Evolutionary conservation across 2,888 invertebrate species (phyloP).

Genomic region (Cryptus armator): DNA sequence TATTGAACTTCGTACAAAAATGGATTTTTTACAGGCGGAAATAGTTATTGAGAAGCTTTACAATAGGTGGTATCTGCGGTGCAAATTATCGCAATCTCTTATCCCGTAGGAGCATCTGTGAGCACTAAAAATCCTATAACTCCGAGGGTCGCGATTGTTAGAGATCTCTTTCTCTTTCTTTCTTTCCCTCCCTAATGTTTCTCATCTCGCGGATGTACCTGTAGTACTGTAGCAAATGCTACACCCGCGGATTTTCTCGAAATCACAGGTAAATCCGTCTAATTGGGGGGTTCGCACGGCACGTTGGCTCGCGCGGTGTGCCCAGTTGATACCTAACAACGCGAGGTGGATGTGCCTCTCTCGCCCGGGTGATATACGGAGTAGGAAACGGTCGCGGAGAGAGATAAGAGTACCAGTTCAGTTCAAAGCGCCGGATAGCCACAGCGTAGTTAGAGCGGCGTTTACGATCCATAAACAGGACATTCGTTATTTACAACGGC

Average conservation of each 20-base stretch:
- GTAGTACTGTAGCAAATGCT: constrained; percentile 17
- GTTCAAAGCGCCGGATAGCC: constrained; percentile 70
- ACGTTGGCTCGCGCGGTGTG: constrained; percentile 46
- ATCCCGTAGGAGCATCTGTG: constrained; percentile 48
- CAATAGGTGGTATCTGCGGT: background rate
- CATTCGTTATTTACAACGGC: constrained; percentile 81
- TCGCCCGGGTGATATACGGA: constrained; percentile 77
- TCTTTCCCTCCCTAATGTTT: constrained; percentile 22
- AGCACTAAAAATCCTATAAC: constrained; percentile 48
- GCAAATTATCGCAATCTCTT: constrained; percentile 2
- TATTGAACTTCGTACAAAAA: background rate
- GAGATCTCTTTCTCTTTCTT: background rate
- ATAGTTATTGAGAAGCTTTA: background rate
- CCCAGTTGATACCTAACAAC: constrained; percentile 32
- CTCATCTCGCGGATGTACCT: constrained; percentile 58
- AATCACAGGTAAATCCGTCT: constrained; percentile 63
- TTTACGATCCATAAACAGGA: constrained; percentile 83
- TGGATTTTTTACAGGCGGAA: background rate
- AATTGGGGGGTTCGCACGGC: constrained; percentile 67
- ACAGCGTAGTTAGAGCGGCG: constrained; percentile 77
- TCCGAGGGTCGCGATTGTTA: constrained; percentile 55
- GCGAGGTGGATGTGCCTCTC: constrained; percentile 10
- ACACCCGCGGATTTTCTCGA: constrained; percentile 59
- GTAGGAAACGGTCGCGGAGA: constrained; percentile 73
- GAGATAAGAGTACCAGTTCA: constrained; percentile 73